Evolutionary conservation across 1,140 invertebrate species (phyloP).

Genomic region (Lerema accius): DNA sequence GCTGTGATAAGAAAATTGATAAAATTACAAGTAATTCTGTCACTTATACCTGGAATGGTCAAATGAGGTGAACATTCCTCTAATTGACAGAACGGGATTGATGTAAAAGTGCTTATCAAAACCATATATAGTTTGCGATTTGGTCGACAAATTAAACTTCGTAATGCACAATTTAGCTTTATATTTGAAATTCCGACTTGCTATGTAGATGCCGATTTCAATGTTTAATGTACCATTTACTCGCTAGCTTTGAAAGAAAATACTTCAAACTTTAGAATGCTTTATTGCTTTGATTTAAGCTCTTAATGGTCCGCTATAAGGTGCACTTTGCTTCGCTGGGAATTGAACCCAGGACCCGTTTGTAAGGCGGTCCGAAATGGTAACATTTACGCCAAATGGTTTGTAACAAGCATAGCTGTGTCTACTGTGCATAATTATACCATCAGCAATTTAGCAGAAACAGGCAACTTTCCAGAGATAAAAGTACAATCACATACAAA

Average conservation of each 20-base stretch:
- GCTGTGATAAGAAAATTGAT: slow-evolving; percentile 30
- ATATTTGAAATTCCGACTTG: neutral
- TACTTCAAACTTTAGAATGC: no score
- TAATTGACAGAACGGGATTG: slow-evolving; percentile 38
- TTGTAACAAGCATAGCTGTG: neutral
- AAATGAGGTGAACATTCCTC: slow-evolving; percentile 29
- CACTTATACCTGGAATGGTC: slow-evolving; percentile 28
- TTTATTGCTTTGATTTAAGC: no score
- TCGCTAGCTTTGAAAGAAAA: no score
- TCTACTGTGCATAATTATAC: slow-evolving; percentile 9
- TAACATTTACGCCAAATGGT: neutral
- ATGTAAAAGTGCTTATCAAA: slow-evolving; percentile 30
- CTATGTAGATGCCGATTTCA: neutral
- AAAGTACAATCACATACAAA: slow-evolving; percentile 1
- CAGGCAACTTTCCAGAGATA: slow-evolving; percentile 7
- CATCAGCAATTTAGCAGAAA: slow-evolving; percentile 7
- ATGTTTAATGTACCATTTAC: no score
- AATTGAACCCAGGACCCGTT: no score
- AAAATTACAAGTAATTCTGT: slow-evolving; percentile 29
- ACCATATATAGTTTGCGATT: slow-evolving; percentile 16
- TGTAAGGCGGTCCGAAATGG: no score
- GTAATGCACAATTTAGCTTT: slow-evolving; percentile 6
- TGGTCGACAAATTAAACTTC: slow-evolving; percentile 23
- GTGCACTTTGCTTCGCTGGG: no score
- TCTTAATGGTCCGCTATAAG: no score